Conservation (phyloP, 1,140 invertebrate species). For the Mactra quadrangularis region DNA sequence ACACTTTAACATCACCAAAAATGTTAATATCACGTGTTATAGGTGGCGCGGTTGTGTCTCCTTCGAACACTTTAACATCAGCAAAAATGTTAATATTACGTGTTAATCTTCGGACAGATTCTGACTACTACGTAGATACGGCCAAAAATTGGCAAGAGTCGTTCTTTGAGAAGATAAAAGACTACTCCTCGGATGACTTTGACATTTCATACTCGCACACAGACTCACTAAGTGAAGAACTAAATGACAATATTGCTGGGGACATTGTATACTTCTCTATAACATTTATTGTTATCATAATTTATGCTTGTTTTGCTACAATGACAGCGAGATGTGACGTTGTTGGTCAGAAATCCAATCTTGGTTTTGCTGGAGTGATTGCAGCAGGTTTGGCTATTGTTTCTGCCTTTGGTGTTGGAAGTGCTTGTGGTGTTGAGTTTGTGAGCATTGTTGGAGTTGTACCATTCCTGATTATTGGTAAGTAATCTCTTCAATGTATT, state of each 20-base stretch:
- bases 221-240: conserved; percentile 40
- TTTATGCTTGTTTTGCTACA: conserved; percentile 70
- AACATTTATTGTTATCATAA: conserved; percentile 73
- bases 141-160: conserved; percentile 27
- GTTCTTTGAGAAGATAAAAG: conserved; percentile 19
- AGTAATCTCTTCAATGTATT: too few relatives aligned
- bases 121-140: conserved; percentile 1
- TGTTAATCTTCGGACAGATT: conserved; percentile 28
- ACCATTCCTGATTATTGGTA: conserved; percentile 97
- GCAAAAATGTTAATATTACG: conserved; percentile 12
- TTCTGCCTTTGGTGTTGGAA: conserved; percentile 95
- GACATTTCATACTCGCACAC: conserved; percentile 34
- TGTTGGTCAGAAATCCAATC: conserved; percentile 92
- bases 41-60: too few relatives aligned
- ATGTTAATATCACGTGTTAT: too few relatives aligned
- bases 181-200: neutral
- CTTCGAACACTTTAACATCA: neutral
- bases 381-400: conserved; percentile 93
- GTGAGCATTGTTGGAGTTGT: conserved; percentile 98
- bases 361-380: conserved; percentile 95
- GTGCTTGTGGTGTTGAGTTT: conserved; percentile 95
- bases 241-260: conserved; percentile 33
- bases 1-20: too few relatives aligned
- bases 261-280: conserved; percentile 66
- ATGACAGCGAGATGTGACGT: conserved; percentile 59